These are phyloP conservation scores for Trichogramma evanescens DNA, from an alignment of 2,888 invertebrate genomes.

Conservation along the genomic window DNA sequence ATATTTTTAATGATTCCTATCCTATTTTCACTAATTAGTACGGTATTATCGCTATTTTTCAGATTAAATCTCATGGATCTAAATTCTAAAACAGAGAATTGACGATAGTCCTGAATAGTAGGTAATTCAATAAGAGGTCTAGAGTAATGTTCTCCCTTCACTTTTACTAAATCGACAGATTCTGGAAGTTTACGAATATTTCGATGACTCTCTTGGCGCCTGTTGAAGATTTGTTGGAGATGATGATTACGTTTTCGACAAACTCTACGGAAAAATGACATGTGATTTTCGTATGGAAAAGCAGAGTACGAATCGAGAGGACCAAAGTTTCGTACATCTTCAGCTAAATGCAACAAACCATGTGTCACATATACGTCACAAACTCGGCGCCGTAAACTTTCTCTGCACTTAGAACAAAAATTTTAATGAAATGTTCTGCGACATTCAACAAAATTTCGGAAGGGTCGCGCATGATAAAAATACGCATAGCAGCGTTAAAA, in stretches of 20 bases:
- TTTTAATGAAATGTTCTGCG: not conserved
- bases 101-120: not conserved
- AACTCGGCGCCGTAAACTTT: constrained; percentile 23
- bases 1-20: constrained; percentile 12
- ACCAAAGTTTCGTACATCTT: constrained; percentile 25
- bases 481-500: constrained; percentile 8
- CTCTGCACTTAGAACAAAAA: constrained; percentile 13
- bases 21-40: not conserved
- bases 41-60: not conserved
- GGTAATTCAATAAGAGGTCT: not conserved
- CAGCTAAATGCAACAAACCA: constrained; percentile 26
- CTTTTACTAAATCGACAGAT: not conserved
- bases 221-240: constrained; percentile 15
- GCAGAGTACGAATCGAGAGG: constrained; percentile 21
- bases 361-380: constrained; percentile 31
- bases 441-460: not conserved
- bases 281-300: constrained; percentile 22
- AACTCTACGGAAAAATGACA: constrained; percentile 12
- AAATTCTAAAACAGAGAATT: not conserved
- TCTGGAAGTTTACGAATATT: not conserved
- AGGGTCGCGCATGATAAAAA: not conserved
- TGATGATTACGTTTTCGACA: constrained; percentile 14
- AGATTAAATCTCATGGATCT: not conserved
- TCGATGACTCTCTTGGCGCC: constrained; percentile 3
- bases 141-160: not conserved